Base-by-base conservation (phyloP, 2,113 vertebrate genomes). In the Scytalopus superciliaris region DNA sequence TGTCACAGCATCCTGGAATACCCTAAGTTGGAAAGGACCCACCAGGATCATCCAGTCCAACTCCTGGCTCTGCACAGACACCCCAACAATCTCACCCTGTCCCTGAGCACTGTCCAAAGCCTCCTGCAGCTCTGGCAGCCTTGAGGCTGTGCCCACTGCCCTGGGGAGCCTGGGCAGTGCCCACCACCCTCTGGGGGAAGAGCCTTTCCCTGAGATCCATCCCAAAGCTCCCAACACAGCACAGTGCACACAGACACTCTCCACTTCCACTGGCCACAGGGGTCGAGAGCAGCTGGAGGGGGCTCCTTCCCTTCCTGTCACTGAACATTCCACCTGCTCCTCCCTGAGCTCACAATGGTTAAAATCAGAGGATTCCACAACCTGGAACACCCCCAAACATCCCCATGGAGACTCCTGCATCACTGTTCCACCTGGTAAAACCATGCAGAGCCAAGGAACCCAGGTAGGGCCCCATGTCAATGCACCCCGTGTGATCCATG, bases 151-250 rank as follows among this genome's bases (percentile, higher is more conserved):
- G 85, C 30, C 85, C 76, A 88, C 70, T 79, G 60, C 57, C 85
- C 57, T 64, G 85, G 67, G 75, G 10, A 80, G 57, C 57, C 57
- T 80, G 66, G 13, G 17, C 85, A 88, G 76, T 73, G 86, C 76
- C 39, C 67, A 68, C 18, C 59, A 73, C 7, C 49, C 52, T 81
- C 77, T 66, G 68, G 52, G 37, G 44, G 37, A 74, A 81, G 33
- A 50, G 2, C 59, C 18, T 74, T 52, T 4, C 8, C 37, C 50
- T 66, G 7, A 6, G 1, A 17, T 23, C 3, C 77, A 74, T 44
- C 37, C 59, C 31, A 45, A 74, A 0, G 0, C 2, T 0, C 0
- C 14, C 33, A 19, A 23, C 59, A 0, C 52, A 52, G 77, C 52
- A 28, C 68, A 80, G 53, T 2, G 44, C 70, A 39, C 7, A 3